phyloP scores from a whole-genome alignment of 2,113 vertebrate species.

The Poeciliopsis prolifica region DNA sequence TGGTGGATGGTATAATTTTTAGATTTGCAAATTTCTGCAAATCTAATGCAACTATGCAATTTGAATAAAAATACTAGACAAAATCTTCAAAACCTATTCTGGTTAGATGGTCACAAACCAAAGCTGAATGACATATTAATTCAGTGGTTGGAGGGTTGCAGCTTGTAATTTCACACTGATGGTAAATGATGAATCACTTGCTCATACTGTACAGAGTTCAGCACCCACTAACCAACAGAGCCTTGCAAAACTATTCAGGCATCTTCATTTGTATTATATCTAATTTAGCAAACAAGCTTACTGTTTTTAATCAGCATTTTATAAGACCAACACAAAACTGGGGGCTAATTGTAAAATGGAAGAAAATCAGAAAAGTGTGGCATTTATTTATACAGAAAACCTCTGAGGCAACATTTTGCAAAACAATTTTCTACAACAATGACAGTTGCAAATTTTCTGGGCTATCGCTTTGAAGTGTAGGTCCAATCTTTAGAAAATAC shows the following conservation, averaged over 20 bases:
- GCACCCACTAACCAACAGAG: not conserved
- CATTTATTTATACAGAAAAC: not conserved
- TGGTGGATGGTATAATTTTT: not conserved
- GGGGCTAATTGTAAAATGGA: not conserved
- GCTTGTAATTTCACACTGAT: slow-evolving; percentile 1
- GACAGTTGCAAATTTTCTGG: not conserved
- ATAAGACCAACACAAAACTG: not conserved
- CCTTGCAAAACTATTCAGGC: not conserved
- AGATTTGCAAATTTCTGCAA: not conserved
- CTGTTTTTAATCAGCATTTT: not conserved
- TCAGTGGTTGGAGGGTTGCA: slow-evolving; percentile 7
- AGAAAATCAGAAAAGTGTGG: not conserved
- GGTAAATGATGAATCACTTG: not conserved
- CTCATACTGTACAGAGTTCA: not conserved
- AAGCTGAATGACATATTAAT: slow-evolving; percentile 20
- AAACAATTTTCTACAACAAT: too few species aligned
- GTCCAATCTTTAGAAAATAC: not conserved
- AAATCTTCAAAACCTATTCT: not conserved
- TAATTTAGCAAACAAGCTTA: not conserved
- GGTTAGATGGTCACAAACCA: slow-evolving; percentile 19
- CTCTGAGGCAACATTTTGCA: not conserved
- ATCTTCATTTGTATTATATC: not conserved
- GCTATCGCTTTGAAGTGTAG: not conserved
- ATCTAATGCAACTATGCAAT: not conserved
- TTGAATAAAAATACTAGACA: not conserved